These are phyloP conservation scores for Heliconius himera DNA, from an alignment of 1,140 invertebrate species.

Conservation along the genomic window DNA sequence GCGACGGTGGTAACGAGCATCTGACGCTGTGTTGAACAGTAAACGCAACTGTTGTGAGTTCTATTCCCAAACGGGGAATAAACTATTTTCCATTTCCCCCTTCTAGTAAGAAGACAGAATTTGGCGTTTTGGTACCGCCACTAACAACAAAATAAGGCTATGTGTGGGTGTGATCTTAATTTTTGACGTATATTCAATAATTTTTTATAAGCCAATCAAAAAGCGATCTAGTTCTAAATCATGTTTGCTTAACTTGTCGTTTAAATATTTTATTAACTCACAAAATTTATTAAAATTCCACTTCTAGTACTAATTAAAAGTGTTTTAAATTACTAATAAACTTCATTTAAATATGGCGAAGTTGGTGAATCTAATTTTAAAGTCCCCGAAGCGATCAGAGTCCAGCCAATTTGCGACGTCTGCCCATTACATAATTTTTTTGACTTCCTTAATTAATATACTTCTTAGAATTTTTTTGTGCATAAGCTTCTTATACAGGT, in stretches of 20 bases:
- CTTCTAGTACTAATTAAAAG: conserved; percentile 17
- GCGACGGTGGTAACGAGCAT: no score
- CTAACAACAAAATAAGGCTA: no score
- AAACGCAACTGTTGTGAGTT: no score
- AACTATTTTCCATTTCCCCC: no score
- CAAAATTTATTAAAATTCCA: conserved; percentile 18
- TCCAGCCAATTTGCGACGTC: conserved; percentile 38
- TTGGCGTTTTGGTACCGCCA: no score
- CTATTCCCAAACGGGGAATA: no score
- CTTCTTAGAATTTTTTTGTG: neutral
- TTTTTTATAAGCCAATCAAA: no score
- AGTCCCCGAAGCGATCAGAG: conserved; percentile 34
- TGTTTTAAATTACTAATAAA: conserved; percentile 20
- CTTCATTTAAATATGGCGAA: conserved; percentile 35
- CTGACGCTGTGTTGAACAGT: no score
- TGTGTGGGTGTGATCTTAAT: no score
- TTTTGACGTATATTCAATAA: no score
- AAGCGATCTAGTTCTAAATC: no score
- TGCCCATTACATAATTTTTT: conserved; percentile 31
- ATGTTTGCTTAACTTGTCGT: neutral
- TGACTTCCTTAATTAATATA: conserved; percentile 29
- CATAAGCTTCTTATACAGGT: neutral
- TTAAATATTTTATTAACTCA: neutral
- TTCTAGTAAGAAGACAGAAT: no score
- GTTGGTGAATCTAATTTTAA: conserved; percentile 44